A percentile compares a stretch with the other conserved stretches of the same genome.
phyloP scores from a whole-genome alignment of 1,140 invertebrate species.

The Drosophila nasuta region DNA sequence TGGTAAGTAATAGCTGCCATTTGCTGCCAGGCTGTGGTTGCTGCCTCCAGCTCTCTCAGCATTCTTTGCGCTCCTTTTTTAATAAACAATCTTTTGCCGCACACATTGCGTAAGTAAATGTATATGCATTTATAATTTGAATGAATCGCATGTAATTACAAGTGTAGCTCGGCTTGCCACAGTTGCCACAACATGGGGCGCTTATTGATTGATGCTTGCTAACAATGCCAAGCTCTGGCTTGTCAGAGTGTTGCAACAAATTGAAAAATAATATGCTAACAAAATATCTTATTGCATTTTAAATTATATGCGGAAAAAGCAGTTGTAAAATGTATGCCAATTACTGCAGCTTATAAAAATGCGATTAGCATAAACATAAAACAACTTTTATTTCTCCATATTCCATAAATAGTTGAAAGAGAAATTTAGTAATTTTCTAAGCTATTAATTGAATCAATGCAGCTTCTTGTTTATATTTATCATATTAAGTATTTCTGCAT shows the following conservation, averaged over 20 bases:
- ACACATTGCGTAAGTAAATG: neutral
- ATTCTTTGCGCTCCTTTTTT: slow-evolving; percentile 6
- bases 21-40: slow-evolving; percentile 62
- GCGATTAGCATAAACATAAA: too few relatives aligned
- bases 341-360: too few relatives aligned
- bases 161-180: slow-evolving; percentile 28
- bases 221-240: neutral
- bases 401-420: too few relatives aligned
- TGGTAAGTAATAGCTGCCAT: slow-evolving; percentile 70
- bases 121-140: slow-evolving; percentile 55
- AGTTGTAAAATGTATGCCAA: too few relatives aligned
- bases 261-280: neutral
- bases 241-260: neutral
- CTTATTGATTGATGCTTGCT: neutral
- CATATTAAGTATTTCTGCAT: neutral
- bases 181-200: neutral
- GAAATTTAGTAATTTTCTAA: too few relatives aligned
- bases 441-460: too few relatives aligned
- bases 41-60: slow-evolving; percentile 25
- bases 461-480: too few relatives aligned
- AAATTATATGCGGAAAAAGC: too few relatives aligned
- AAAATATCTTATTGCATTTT: too few relatives aligned
- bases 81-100: slow-evolving; percentile 32
- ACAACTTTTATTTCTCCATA: too few relatives aligned
- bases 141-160: slow-evolving; percentile 68